These are phyloP conservation scores for Carcina quercana DNA, from an alignment of 2,888 invertebrate species.

Conservation along the genomic window DNA sequence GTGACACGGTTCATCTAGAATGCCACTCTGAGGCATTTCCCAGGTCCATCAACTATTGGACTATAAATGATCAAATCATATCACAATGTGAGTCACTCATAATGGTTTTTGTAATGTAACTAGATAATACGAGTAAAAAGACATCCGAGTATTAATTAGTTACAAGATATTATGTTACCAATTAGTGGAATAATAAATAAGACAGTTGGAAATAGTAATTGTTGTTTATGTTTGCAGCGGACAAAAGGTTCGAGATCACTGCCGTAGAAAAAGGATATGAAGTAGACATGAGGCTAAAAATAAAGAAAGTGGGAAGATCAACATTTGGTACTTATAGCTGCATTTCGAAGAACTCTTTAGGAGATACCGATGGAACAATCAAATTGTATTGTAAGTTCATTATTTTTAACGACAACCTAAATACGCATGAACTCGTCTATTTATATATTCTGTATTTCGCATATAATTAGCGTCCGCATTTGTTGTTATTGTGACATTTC, in stretches of 20 bases:
- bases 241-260: slow-evolving; percentile 67
- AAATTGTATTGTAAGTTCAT: slow-evolving; percentile 80
- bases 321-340: slow-evolving; percentile 83
- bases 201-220: too few species aligned
- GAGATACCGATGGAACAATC: slow-evolving; percentile 83
- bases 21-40: slow-evolving; percentile 86
- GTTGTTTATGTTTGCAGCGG: slow-evolving; percentile 38
- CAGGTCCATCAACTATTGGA: slow-evolving; percentile 87
- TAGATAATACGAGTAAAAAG: too few species aligned
- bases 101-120: too few species aligned
- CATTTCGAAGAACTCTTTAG: slow-evolving; percentile 82
- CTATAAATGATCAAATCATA: slow-evolving; percentile 80
- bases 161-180: too few species aligned
- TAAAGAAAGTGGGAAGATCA: slow-evolving; percentile 73
- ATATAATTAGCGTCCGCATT: too few species aligned
- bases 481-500: too few species aligned
- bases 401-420: not conserved
- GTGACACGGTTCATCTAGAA: slow-evolving; percentile 80
- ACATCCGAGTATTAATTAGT: too few species aligned
- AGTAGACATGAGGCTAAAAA: slow-evolving; percentile 81
- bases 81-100: slow-evolving; percentile 81
- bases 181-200: too few species aligned
- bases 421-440: not conserved
- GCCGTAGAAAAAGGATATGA: slow-evolving; percentile 78
- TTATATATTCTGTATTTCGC: too few species aligned